A percentile compares a stretch with the other conserved stretches of the same genome.
Conservation (phyloP, 2,888 invertebrate species). For the Hyposoter didymator region DNA sequence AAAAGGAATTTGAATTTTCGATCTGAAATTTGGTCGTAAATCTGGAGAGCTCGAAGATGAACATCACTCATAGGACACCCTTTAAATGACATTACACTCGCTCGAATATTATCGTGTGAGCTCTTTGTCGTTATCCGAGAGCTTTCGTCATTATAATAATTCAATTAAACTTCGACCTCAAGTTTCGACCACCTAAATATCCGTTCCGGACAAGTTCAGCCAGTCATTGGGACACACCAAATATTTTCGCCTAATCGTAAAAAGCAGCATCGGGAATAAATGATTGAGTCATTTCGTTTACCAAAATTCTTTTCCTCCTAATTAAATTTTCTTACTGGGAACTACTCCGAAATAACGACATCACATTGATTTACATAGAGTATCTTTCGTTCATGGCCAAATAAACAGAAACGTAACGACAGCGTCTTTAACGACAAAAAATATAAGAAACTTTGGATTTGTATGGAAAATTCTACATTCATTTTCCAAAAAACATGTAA, state of each 20-base stretch:
- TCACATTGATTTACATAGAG: not conserved
- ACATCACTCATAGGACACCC: not conserved
- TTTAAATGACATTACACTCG: not conserved
- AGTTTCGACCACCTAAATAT: not conserved
- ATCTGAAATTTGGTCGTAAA: not conserved
- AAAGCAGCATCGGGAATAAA: too few relatives aligned
- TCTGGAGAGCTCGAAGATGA: not conserved
- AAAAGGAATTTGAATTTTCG: not conserved
- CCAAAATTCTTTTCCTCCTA: not conserved
- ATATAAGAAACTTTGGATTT: not conserved
- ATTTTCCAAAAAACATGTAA: too few relatives aligned
- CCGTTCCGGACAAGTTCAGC: not conserved
- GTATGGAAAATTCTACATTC: not conserved
- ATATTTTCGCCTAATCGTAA: not conserved
- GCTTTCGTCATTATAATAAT: slow-evolving; percentile 29
- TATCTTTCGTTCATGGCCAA: not conserved
- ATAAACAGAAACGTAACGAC: not conserved
- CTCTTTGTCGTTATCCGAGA: slow-evolving; percentile 34
- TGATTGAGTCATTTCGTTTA: not conserved
- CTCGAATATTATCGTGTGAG: slow-evolving; percentile 28
- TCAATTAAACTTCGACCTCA: slow-evolving; percentile 40
- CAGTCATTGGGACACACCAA: not conserved
- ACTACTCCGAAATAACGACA: not conserved
- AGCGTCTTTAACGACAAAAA: not conserved
- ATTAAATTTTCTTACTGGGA: not conserved